These are phyloP conservation scores for Brachyptera risi DNA, from an alignment of 2,888 invertebrate genomes.

Conservation along the genomic window DNA sequence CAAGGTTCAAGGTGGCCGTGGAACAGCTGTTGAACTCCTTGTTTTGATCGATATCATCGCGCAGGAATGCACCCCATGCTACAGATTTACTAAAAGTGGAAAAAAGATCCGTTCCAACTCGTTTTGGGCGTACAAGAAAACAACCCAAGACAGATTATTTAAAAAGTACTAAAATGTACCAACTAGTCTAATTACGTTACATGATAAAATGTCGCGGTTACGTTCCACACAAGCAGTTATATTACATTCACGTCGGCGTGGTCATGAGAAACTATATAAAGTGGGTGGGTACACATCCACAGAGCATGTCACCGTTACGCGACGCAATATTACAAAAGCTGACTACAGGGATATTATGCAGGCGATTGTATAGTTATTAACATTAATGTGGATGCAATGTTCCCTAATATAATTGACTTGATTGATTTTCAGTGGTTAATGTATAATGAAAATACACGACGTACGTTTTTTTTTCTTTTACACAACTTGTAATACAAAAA, in stretches of 20 bases:
- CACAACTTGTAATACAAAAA: not conserved
- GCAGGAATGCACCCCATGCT: no score
- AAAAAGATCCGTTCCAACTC: no score
- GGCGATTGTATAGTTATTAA: conserved; percentile 33
- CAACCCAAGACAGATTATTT: no score
- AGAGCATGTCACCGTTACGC: not conserved
- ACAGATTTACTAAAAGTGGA: no score
- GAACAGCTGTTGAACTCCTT: no score
- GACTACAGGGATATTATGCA: conserved; percentile 9
- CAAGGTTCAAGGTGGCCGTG: no score
- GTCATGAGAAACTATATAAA: conserved; percentile 31
- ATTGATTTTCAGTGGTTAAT: conserved; percentile 19
- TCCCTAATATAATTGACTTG: conserved; percentile 77
- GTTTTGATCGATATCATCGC: no score
- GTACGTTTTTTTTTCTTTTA: not conserved
- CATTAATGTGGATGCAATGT: conserved; percentile 58
- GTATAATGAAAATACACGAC: not conserved
- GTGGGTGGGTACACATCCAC: conserved; percentile 27
- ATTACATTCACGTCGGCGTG: conserved; percentile 14
- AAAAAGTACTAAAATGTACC: no score
- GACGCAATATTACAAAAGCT: conserved; percentile 16
- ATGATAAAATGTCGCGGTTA: no score
- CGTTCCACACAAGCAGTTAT: conserved; percentile 28
- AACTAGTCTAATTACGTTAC: no score
- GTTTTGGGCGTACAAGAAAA: no score